Evolutionary conservation across 2,113 vertebrate species (phyloP).

Genomic region (Tenrec ecaudatus): DNA sequence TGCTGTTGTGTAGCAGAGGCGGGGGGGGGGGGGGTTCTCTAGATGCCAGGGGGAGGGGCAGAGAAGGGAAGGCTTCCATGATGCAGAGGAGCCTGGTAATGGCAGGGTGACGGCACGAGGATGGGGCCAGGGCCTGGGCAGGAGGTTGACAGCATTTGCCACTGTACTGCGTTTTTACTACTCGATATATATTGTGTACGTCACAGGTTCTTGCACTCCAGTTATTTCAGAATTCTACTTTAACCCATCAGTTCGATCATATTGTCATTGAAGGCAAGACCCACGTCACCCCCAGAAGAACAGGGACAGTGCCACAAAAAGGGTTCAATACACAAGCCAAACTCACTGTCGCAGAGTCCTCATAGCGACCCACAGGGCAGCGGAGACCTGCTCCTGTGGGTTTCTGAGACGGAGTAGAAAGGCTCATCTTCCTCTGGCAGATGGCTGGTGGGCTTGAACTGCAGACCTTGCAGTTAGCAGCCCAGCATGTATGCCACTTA

Average conservation of each 20-base stretch:
- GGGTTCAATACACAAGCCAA: too few species aligned
- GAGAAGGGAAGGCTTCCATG: background rate
- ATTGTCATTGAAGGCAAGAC: constrained; percentile 19
- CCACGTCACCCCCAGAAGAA: background rate
- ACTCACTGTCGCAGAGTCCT: too few species aligned
- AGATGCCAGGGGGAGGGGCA: background rate
- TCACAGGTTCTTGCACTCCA: background rate
- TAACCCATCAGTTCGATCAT: constrained; percentile 14
- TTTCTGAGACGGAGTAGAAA: too few species aligned
- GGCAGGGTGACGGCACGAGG: background rate
- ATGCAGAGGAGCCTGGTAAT: background rate
- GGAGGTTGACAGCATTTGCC: background rate
- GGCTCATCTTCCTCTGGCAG: too few species aligned
- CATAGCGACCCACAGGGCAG: too few species aligned
- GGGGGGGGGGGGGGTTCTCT: background rate
- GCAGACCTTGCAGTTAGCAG: too few species aligned
- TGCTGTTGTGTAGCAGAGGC: too few species aligned
- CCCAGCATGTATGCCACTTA: too few species aligned
- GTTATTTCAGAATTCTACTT: background rate
- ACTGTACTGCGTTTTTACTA: background rate
- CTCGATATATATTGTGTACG: background rate
- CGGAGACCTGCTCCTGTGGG: too few species aligned
- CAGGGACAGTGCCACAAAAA: background rate
- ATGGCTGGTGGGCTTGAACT: too few species aligned
- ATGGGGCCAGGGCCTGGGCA: too few species aligned